Conservation (phyloP, 2,888 invertebrate genomes). For the Parnassius glacialis region DNA sequence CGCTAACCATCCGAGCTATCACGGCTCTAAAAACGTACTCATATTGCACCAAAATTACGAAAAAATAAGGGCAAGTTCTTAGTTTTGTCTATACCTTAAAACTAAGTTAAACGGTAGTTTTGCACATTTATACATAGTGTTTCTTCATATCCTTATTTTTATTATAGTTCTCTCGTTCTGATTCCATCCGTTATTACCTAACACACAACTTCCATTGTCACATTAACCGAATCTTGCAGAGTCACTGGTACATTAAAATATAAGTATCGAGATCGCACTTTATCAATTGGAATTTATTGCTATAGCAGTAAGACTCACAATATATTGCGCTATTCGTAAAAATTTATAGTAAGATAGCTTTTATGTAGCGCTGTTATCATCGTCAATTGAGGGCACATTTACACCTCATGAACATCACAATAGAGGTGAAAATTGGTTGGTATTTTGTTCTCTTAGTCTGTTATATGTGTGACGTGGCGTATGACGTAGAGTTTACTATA, state of each 20-base stretch:
- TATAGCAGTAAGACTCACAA: neutral
- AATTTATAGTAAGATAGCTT: neutral
- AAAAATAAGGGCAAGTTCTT: too few species aligned
- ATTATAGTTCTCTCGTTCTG: slow-evolving; percentile 1
- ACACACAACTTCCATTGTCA: slow-evolving; percentile 13
- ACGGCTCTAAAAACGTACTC: too few species aligned
- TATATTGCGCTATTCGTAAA: neutral
- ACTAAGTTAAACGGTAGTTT: neutral
- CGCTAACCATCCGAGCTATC: too few species aligned
- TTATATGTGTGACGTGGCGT: slow-evolving; percentile 10
- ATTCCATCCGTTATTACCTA: slow-evolving; percentile 8
- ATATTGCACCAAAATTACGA: too few species aligned
- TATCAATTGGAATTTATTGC: slow-evolving; percentile 4
- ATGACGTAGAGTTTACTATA: slow-evolving; percentile 21
- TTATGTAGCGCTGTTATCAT: slow-evolving; percentile 6
- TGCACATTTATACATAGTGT: neutral
- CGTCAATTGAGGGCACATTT: slow-evolving; percentile 20
- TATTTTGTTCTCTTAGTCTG: slow-evolving; percentile 13
- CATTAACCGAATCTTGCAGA: slow-evolving; percentile 8
- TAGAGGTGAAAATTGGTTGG: slow-evolving; percentile 19
- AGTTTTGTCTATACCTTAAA: too few species aligned
- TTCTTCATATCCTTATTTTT: neutral
- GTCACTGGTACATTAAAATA: slow-evolving; percentile 1
- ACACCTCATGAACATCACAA: slow-evolving; percentile 14
- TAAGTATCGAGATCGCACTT: neutral